Conservation (phyloP, 2,888 invertebrate species). For the Pocota personata region DNA sequence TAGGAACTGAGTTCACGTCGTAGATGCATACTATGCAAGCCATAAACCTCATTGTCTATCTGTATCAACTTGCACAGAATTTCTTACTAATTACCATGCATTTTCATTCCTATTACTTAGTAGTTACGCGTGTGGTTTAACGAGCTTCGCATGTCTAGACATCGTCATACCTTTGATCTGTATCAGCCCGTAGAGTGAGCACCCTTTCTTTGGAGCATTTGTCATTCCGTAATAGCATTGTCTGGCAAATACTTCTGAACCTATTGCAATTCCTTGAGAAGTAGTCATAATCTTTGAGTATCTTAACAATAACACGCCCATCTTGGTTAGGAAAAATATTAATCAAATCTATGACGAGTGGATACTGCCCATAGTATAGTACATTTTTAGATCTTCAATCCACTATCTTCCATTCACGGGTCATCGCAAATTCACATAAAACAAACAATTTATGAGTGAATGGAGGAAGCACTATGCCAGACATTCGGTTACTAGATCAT, state of each 20-base stretch:
- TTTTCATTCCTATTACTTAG: neutral
- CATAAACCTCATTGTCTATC: neutral
- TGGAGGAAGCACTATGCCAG: slow-evolving; percentile 8
- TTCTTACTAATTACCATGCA: neutral
- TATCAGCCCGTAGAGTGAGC: slow-evolving; percentile 22
- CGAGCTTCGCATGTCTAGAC: slow-evolving; percentile 63
- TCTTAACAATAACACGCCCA: neutral
- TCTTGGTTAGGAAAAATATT: too few relatives aligned
- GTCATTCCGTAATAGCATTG: slow-evolving; percentile 31
- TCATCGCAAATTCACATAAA: slow-evolving; percentile 35
- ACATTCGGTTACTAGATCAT: slow-evolving; percentile 53
- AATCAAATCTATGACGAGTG: neutral
- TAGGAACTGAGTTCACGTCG: slow-evolving; percentile 6
- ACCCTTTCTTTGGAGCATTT: slow-evolving; percentile 19
- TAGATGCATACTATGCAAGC: slow-evolving; percentile 11
- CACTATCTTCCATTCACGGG: slow-evolving; percentile 12
- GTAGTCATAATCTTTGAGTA: slow-evolving; percentile 18
- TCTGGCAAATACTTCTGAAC: slow-evolving; percentile 7
- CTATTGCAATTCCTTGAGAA: slow-evolving; percentile 46
- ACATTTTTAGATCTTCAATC: neutral
- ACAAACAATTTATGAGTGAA: slow-evolving; percentile 39
- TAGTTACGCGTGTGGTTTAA: slow-evolving; percentile 48
- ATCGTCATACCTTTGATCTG: slow-evolving; percentile 36
- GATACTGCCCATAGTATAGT: neutral
- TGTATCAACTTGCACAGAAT: slow-evolving; percentile 21